These are phyloP conservation scores for Kobus ellipsiprymnus DNA, from an alignment of 2,113 vertebrate species.

Conservation along the genomic window DNA sequence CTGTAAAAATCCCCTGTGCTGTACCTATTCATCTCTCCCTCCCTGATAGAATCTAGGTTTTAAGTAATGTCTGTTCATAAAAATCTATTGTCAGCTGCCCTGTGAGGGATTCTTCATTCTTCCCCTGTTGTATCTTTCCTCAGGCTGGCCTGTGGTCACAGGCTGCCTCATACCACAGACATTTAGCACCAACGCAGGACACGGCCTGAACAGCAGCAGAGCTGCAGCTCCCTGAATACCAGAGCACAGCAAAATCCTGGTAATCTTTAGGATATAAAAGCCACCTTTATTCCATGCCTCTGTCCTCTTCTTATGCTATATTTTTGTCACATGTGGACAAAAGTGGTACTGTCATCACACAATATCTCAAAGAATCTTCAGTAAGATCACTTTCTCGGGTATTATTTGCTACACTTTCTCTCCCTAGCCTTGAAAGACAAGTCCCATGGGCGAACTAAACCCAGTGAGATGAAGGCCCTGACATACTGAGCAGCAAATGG, in stretches of 20 bases:
- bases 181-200: fast-evolving
- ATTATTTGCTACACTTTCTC: background rate
- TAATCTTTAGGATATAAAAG: background rate
- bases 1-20: background rate
- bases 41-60: background rate
- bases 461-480: background rate
- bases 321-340: background rate
- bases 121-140: background rate
- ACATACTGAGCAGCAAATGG: background rate
- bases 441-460: background rate
- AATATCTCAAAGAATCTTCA: background rate
- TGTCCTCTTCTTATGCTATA: background rate
- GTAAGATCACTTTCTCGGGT: background rate
- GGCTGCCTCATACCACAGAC: background rate
- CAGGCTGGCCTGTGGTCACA: background rate
- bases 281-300: background rate
- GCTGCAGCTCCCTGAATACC: fast-evolving
- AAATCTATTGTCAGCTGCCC: background rate
- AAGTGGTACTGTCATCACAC: background rate
- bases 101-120: background rate
- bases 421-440: background rate
- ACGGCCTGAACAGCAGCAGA: background rate
- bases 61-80: background rate
- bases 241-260: background rate
- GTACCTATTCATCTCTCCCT: background rate